phyloP scores from a whole-genome alignment of 2,113 vertebrate genomes.

The Nothocercus julius region DNA sequence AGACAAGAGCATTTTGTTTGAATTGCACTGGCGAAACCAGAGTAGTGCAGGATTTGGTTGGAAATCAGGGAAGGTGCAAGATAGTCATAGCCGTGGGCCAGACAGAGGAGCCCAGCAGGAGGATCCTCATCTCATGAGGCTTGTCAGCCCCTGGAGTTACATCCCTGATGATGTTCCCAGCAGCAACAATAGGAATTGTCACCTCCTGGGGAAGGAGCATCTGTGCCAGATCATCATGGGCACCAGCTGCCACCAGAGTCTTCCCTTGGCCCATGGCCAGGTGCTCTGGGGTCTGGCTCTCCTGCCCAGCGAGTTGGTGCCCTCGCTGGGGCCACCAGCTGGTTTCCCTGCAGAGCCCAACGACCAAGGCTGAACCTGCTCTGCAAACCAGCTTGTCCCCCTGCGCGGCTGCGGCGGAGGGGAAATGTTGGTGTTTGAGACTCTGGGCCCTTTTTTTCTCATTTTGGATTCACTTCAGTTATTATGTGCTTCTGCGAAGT shows the following conservation, averaged over 20 bases:
- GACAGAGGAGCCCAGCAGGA: background rate
- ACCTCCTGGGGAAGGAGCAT: background rate
- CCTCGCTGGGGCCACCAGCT: background rate
- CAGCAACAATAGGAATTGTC: background rate
- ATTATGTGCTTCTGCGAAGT: background rate
- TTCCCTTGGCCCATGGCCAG: background rate
- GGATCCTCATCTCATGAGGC: background rate
- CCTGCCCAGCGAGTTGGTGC: background rate
- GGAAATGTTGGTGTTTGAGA: background rate
- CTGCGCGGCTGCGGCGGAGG: background rate
- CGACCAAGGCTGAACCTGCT: background rate
- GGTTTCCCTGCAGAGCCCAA: conserved; percentile 15
- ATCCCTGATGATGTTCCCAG: background rate
- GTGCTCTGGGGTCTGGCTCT: conserved; percentile 31
- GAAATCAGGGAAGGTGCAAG: background rate
- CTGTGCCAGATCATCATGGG: background rate
- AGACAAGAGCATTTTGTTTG: background rate
- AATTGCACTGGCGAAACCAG: background rate
- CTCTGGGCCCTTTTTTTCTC: background rate
- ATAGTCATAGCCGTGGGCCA: background rate
- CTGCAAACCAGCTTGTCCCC: background rate
- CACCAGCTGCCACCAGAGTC: background rate
- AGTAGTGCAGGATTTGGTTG: background rate
- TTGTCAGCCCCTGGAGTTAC: background rate
- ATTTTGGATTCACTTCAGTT: conserved; percentile 35